A percentile compares a stretch with the other conserved stretches of the same genome.
Conservation (phyloP, 2,888 invertebrate species). For the Dioctria rufipes region DNA sequence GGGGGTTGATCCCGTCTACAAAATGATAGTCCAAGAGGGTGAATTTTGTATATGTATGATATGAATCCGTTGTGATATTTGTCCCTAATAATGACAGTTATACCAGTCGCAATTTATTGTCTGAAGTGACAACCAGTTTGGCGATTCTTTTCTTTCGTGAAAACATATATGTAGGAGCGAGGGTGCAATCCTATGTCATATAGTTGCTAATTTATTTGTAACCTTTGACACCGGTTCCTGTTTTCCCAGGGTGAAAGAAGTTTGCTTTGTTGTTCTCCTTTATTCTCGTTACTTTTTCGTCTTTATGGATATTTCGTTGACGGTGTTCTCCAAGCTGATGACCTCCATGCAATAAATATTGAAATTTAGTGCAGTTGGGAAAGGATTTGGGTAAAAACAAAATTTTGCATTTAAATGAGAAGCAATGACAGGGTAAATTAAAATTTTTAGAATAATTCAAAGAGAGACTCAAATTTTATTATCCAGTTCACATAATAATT, state of each 20-base stretch:
- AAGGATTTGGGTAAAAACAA: too few species aligned
- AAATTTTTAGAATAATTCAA: too few species aligned
- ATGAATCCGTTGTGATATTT: constrained; percentile 50
- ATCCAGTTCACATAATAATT: too few species aligned
- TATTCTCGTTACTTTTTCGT: neutral
- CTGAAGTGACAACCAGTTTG: neutral
- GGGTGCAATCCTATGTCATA: constrained; percentile 56
- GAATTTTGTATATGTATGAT: constrained; percentile 31
- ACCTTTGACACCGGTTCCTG: constrained; percentile 57
- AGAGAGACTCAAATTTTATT: too few species aligned
- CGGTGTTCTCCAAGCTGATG: too few species aligned
- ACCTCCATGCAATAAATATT: too few species aligned
- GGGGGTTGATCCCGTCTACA: constrained; percentile 53
- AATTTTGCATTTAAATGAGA: too few species aligned
- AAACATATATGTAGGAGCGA: constrained; percentile 16
- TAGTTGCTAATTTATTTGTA: constrained; percentile 58
- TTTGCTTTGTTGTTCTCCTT: neutral
- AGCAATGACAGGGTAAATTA: too few species aligned
- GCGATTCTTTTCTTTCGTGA: neutral
- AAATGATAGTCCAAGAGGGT: constrained; percentile 54
- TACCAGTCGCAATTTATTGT: constrained; percentile 32
- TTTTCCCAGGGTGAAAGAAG: constrained; percentile 54
- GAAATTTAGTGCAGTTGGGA: too few species aligned
- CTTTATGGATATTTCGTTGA: too few species aligned
- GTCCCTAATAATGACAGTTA: constrained; percentile 46